These are phyloP conservation scores for Drosophila mauritiana DNA, from an alignment of 1,140 invertebrate species.

Conservation along the genomic window DNA sequence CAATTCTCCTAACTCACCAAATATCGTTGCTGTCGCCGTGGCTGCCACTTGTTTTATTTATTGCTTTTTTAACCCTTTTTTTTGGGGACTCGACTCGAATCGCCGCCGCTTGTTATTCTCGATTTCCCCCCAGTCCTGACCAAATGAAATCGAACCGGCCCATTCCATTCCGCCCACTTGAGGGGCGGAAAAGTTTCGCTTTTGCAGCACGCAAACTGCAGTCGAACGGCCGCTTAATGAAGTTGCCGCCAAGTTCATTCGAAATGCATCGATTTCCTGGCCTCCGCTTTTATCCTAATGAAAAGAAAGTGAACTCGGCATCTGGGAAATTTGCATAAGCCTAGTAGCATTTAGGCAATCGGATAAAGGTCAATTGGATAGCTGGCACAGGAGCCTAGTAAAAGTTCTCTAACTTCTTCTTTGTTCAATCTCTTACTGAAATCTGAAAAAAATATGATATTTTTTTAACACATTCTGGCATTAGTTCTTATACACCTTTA, in stretches of 20 bases:
- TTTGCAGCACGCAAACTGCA: slow-evolving; percentile 49
- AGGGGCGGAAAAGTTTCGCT: slow-evolving; percentile 54
- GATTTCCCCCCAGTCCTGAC: slow-evolving; percentile 1
- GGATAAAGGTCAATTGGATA: slow-evolving; percentile 6
- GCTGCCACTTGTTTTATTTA: slow-evolving; percentile 80
- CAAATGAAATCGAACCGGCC: slow-evolving; percentile 44
- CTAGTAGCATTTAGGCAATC: not conserved
- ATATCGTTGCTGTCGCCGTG: slow-evolving; percentile 75
- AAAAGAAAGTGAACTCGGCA: slow-evolving; percentile 37
- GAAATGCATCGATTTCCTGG: slow-evolving; percentile 71
- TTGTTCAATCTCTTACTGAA: not conserved
- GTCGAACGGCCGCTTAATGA: slow-evolving; percentile 65
- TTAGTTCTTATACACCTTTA: too few species aligned
- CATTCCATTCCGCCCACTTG: not conserved
- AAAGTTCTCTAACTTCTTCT: not conserved
- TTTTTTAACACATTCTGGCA: too few species aligned
- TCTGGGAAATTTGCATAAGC: slow-evolving; percentile 41
- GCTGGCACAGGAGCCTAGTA: not conserved
- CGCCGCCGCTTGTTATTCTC: slow-evolving; percentile 39
- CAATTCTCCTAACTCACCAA: slow-evolving; percentile 56
- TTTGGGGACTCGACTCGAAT: slow-evolving; percentile 43
- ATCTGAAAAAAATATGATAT: too few species aligned
- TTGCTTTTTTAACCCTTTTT: slow-evolving; percentile 83
- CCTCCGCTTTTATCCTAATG: slow-evolving; percentile 54
- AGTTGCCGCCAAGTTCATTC: slow-evolving; percentile 57